Evolutionary conservation across 2,113 vertebrate species (phyloP).

Genomic region (Aspidoscelis tigris): DNA sequence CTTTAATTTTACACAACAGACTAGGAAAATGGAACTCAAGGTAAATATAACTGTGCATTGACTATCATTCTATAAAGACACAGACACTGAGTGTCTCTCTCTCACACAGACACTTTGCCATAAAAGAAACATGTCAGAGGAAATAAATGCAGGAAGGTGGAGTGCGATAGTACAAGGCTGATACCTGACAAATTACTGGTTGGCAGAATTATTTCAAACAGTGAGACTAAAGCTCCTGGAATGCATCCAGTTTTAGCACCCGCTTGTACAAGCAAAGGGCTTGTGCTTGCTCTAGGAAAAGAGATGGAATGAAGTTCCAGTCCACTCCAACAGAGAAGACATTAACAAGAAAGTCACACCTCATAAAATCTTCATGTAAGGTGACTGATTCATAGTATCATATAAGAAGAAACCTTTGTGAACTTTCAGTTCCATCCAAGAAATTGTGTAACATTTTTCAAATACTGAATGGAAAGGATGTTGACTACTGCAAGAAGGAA

Average conservation of each 20-base stretch:
- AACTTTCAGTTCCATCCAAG: background rate
- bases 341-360: background rate
- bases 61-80: background rate
- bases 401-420: background rate
- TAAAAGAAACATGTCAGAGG: background rate
- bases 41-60: background rate
- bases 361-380: background rate
- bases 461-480: background rate
- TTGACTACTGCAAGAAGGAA: background rate
- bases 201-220: constrained; percentile 13
- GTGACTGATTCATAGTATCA: no score
- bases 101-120: background rate
- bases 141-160: constrained; percentile 44
- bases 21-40: background rate
- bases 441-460: background rate
- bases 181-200: background rate
- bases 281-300: background rate
- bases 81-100: background rate
- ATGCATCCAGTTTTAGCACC: constrained; percentile 54
- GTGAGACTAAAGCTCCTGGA: constrained; percentile 49
- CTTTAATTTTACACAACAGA: background rate
- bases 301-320: background rate
- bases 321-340: background rate
- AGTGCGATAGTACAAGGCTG: constrained; percentile 40
- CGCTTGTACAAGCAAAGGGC: background rate